phyloP scores from a whole-genome alignment of 2,113 vertebrate species.

The Gobiocypris rarus region DNA sequence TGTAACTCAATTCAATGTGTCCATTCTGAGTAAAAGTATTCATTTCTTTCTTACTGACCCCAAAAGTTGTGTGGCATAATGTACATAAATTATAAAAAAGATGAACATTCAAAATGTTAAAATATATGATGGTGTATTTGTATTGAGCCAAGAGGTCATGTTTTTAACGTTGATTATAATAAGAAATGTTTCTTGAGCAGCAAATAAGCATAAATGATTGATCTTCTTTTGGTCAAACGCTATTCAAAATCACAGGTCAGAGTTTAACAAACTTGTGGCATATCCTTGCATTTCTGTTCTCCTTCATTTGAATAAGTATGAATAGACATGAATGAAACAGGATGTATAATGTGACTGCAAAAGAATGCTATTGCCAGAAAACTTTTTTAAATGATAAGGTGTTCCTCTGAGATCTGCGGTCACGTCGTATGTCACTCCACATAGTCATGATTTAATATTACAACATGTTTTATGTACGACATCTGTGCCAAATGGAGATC shows the following conservation, averaged over 20 bases:
- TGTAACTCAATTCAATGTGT: not conserved
- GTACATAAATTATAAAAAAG: too few relatives aligned
- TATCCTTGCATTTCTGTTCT: not conserved
- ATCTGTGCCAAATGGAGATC: not conserved
- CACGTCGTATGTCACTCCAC: not conserved
- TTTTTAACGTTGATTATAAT: too few relatives aligned
- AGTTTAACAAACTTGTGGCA: not conserved
- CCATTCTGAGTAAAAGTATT: too few relatives aligned
- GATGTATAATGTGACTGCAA: not conserved
- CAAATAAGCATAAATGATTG: too few relatives aligned
- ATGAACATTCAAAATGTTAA: not conserved
- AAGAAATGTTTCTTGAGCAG: too few relatives aligned
- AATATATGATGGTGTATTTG: not conserved
- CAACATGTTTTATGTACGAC: not conserved
- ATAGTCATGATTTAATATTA: constrained; percentile 22
- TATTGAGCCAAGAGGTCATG: too few relatives aligned
- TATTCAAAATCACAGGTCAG: not conserved
- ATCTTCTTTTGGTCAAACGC: not conserved
- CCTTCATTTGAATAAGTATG: not conserved
- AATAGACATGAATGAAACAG: not conserved
- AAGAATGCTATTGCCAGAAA: not conserved
- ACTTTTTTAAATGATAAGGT: not conserved
- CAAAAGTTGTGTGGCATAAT: too few relatives aligned
- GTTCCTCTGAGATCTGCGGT: not conserved
- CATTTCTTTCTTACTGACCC: too few relatives aligned